Evolutionary conservation across 2,797 vertebrate genomes (phyloP).

Genomic region (Bovichtus variegatus): DNA sequence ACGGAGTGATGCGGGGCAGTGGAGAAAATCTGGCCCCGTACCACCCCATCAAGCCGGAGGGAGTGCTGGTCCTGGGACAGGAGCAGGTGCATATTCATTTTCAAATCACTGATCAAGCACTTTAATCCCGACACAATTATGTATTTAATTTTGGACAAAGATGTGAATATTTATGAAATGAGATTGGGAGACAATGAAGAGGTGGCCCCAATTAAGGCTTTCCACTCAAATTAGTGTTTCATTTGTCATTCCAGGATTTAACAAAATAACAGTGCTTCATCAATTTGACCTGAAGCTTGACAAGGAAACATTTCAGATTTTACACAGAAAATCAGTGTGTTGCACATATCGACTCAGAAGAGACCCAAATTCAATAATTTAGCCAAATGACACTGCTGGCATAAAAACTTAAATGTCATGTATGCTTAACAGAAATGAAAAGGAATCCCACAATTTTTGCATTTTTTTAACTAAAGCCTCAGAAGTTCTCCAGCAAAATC

Average conservation of each 20-base stretch:
- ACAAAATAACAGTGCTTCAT: not conserved
- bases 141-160: slow-evolving; percentile 18
- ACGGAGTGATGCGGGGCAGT: slow-evolving; percentile 90
- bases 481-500: no score
- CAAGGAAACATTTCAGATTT: not conserved
- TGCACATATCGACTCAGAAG: not conserved
- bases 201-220: slow-evolving; percentile 7
- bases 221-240: slow-evolving; percentile 7
- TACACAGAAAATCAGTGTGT: not conserved
- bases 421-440: not conserved
- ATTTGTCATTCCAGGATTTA: not conserved
- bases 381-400: not conserved
- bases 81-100: slow-evolving; percentile 88
- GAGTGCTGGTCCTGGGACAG: slow-evolving; percentile 94
- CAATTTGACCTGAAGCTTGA: not conserved
- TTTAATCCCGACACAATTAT: slow-evolving; percentile 7
- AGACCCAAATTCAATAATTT: not conserved
- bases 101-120: slow-evolving; percentile 1
- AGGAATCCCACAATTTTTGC: no score
- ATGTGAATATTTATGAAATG: slow-evolving; percentile 26
- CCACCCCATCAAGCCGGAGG: slow-evolving; percentile 95
- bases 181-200: slow-evolving; percentile 2
- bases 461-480: no score
- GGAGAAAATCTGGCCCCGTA: slow-evolving; percentile 96
- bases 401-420: not conserved